Evolutionary conservation across 1,140 invertebrate genomes (phyloP).

Genomic region (Euura lappo): DNA sequence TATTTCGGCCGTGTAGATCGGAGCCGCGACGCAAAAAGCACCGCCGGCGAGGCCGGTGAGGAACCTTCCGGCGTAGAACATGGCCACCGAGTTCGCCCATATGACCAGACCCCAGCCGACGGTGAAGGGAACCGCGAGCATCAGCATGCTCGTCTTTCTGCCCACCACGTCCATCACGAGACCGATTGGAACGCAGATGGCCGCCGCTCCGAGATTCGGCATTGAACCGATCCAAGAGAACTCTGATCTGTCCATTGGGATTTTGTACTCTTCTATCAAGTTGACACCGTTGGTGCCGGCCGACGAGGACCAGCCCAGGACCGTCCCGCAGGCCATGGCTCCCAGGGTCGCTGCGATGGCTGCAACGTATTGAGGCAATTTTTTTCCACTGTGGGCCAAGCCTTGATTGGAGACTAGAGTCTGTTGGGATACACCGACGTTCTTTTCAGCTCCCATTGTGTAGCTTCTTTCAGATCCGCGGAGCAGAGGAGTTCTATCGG

Average conservation of each 20-base stretch:
- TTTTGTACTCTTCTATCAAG: conserved; percentile 61
- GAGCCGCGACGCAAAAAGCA: conserved; percentile 76
- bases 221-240: conserved; percentile 77
- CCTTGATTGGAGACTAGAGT: conserved; percentile 57
- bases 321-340: conserved; percentile 67
- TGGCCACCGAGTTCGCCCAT: conserved; percentile 67
- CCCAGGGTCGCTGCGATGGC: conserved; percentile 67
- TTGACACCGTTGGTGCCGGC: conserved; percentile 62
- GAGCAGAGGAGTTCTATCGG: conserved; percentile 40
- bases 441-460: conserved; percentile 46
- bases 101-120: conserved; percentile 80
- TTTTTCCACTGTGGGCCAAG: conserved; percentile 50
- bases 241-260: conserved; percentile 58
- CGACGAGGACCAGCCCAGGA: conserved; percentile 81
- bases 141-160: conserved; percentile 76
- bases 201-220: conserved; percentile 74
- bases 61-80: conserved; percentile 77
- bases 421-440: conserved; percentile 63
- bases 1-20: conserved; percentile 84
- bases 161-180: conserved; percentile 77
- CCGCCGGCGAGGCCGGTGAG: conserved; percentile 77
- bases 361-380: conserved; percentile 72
- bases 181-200: conserved; percentile 75
- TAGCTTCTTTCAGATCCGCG: background rate
- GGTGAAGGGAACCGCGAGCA: conserved; percentile 73